Base-by-base conservation (phyloP, 2,888 invertebrate species). In the Griposia aprilina region DNA sequence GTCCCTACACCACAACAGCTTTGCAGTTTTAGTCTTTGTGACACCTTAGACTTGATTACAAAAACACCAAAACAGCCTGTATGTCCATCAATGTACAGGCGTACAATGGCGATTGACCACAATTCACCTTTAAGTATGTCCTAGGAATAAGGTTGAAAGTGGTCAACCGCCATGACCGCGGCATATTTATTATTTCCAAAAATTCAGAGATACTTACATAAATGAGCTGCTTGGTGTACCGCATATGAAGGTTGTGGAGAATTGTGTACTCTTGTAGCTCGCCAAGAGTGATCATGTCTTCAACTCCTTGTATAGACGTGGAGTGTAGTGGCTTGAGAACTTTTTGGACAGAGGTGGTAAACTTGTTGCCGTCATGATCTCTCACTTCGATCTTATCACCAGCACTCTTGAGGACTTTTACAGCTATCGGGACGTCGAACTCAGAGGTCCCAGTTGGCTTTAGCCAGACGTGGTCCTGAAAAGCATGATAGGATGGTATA, bases 201-300 rank as follows among this genome's bases (percentile, higher is more conserved):
- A 26, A 26, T 8, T 7, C 26, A 36, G 13, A 10, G 0, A 10
- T 66, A 97, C 98, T 98, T 96, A 99, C 99, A 96, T 99, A 99
- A 92, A 99, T 99, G 68, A 98, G 94, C 94, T 99, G 98, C 89
- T 98, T 98, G 90, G 97, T 98, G 95, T 99, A 99, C 89, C 99
- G 97, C 90, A 98, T 98, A 91, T 99, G 98, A 76, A 99, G 97
- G 96, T 99, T 99, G 76, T 99, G 97, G 60, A 99, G 97, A 84
- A 99, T 99, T 5, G 99, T 99, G 90, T 99, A 98, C 93, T 99
- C 99, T 93, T 99, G 99, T 66, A 99, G 97, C 94, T 99, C 99
- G 2, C 99, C 99, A 60, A 99, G 97, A 55, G 98, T 98, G 89
- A 99, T 99, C 99, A 99, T 99, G 93, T 99, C 99, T 92, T 99